A percentile compares a stretch with the other conserved stretches of the same genome.
These are phyloP conservation scores for Diadema setosum DNA, from an alignment of 35 echinoderm and acorn worm species.

Conservation along the genomic window DNA sequence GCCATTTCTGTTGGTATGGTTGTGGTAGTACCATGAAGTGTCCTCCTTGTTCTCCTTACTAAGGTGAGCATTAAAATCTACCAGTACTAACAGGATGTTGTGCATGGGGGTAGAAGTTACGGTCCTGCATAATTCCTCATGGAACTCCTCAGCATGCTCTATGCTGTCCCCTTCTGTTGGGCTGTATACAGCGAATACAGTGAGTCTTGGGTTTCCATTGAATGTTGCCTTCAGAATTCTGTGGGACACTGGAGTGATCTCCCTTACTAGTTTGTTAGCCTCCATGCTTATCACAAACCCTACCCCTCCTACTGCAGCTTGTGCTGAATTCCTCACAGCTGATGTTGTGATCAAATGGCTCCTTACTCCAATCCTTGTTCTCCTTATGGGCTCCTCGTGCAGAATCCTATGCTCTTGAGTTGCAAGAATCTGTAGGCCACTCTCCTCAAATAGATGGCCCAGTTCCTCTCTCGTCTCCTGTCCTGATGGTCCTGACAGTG, in stretches of 20 bases:
- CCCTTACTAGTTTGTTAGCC: too few species aligned
- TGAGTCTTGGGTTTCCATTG: background rate
- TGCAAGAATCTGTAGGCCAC: background rate
- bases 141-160: background rate
- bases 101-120: background rate
- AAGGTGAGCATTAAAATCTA: background rate
- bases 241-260: background rate
- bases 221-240: background rate
- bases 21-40: background rate
- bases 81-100: background rate
- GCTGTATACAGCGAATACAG: background rate
- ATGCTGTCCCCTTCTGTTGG: background rate
- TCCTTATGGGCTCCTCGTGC: background rate
- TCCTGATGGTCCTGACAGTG: background rate
- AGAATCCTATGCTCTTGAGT: background rate
- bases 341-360: background rate
- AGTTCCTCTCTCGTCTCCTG: background rate
- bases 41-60: background rate
- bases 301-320: background rate
- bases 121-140: background rate
- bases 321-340: background rate
- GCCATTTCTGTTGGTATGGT: background rate
- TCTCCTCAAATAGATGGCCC: too few species aligned
- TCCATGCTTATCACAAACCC: too few species aligned
- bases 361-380: background rate